Conservation (phyloP, 2,888 invertebrate genomes). For the Drosophila pseudotalamancana region DNA sequence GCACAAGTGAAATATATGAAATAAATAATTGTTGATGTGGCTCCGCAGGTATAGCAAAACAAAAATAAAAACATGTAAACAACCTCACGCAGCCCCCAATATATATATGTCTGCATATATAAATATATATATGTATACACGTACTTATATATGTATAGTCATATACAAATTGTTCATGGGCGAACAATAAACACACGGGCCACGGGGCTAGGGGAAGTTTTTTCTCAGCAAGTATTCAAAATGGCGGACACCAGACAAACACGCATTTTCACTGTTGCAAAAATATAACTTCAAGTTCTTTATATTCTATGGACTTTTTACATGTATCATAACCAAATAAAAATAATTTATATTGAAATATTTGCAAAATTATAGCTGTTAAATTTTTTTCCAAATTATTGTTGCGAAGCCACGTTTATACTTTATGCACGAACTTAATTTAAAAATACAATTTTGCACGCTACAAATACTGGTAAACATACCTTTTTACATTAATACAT, state of each 20-base stretch:
- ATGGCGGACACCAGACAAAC: conserved; percentile 61
- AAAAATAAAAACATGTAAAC: conserved; percentile 28
- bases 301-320: background rate
- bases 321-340: background rate
- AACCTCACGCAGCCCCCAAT: conserved; percentile 17
- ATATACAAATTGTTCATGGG: conserved; percentile 27
- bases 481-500: conserved; percentile 68
- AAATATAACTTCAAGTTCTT: background rate
- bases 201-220: conserved; percentile 18
- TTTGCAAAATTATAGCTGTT: background rate
- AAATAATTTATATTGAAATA: background rate
- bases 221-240: conserved; percentile 59
- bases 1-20: background rate
- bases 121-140: background rate
- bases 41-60: conserved; percentile 16
- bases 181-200: conserved; percentile 47
- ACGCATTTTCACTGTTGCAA: conserved; percentile 45
- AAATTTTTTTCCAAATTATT: conserved; percentile 4
- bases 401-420: conserved; percentile 65
- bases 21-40: conserved; percentile 51
- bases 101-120: conserved; percentile 14
- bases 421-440: conserved; percentile 25
- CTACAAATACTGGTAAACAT: conserved; percentile 34
- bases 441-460: background rate
- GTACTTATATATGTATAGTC: background rate